Percentiles rank a stretch among this genome's conserved stretches.
phyloP scores from a whole-genome alignment of 35 echinoderm and acorn worm species.

The Patiria miniata region DNA sequence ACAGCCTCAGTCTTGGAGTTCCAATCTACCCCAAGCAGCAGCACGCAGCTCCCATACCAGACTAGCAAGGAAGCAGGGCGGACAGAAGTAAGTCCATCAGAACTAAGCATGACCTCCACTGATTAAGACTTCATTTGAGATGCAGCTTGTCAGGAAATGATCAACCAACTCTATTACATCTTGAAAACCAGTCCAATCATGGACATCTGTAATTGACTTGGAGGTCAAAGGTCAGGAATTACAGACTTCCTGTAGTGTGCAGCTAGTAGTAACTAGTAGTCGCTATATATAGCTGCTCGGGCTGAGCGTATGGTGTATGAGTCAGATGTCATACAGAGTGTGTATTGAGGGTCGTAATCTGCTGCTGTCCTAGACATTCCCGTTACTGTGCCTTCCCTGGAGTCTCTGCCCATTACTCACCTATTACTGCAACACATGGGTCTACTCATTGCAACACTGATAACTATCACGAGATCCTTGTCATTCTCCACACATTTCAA shows the following conservation, averaged over 20 bases:
- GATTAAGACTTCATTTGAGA: not conserved
- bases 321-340: not conserved
- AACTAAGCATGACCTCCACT: not conserved
- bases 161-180: no score
- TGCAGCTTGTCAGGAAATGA: not conserved
- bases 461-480: no score
- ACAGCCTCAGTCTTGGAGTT: constrained; percentile 46
- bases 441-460: no score
- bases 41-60: constrained; percentile 62
- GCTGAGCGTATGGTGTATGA: constrained; percentile 17
- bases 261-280: not conserved
- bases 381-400: no score
- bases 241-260: not conserved
- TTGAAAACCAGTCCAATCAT: no score
- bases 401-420: no score
- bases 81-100: constrained; percentile 71
- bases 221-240: not conserved
- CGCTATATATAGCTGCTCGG: not conserved
- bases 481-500: no score
- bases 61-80: constrained; percentile 76
- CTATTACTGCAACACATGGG: no score
- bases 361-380: no score
- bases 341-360: no score
- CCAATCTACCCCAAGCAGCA: constrained; percentile 58
- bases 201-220: not conserved